phyloP scores from a whole-genome alignment of 2,797 vertebrate genomes.

The Paedocypris micromegethes region DNA sequence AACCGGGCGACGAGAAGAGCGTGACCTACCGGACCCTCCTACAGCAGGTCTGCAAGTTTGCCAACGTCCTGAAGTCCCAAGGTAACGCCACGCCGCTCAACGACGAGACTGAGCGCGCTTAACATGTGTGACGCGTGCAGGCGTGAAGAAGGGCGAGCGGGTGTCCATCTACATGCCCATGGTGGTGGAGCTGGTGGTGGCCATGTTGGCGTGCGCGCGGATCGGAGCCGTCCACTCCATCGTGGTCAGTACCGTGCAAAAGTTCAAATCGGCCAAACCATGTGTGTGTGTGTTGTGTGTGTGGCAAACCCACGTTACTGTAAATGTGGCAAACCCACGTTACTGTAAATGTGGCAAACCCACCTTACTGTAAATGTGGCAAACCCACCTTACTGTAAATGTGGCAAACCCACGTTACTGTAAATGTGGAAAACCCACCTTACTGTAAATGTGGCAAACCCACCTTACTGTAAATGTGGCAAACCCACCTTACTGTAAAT shows the following conservation, averaged over 20 bases:
- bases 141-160: constrained; percentile 87
- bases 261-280: too few relatives aligned
- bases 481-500: too few relatives aligned
- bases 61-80: constrained; percentile 88
- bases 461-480: too few relatives aligned
- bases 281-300: too few relatives aligned
- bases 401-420: too few relatives aligned
- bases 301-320: too few relatives aligned
- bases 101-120: not conserved
- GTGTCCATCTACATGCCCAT: constrained; percentile 97
- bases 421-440: too few relatives aligned
- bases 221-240: constrained; percentile 92
- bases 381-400: too few relatives aligned
- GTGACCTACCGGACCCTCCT: constrained; percentile 89
- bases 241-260: constrained; percentile 75
- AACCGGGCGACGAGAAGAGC: constrained; percentile 78
- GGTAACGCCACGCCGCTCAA: constrained; percentile 60
- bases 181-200: constrained; percentile 90
- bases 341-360: too few relatives aligned
- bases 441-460: too few relatives aligned
- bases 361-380: too few relatives aligned
- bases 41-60: constrained; percentile 83
- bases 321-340: too few relatives aligned
- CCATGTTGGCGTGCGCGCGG: constrained; percentile 91
- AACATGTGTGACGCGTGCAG: constrained; percentile 56